Base-by-base conservation (phyloP, 2,888 invertebrate species). In the Drosophila multiciliata region DNA sequence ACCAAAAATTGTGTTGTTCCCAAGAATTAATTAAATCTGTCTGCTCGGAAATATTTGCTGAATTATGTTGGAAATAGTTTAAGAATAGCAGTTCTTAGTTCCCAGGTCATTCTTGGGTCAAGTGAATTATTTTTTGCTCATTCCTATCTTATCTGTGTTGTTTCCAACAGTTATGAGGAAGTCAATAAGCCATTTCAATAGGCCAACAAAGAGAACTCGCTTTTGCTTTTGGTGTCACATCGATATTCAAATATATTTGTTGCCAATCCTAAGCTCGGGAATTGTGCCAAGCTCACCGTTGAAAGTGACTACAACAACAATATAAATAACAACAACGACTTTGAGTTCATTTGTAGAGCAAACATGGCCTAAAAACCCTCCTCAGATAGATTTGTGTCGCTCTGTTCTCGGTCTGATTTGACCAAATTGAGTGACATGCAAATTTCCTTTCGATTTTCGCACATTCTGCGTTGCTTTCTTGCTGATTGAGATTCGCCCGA, bases 371-470 rank as follows among this genome's bases (percentile, higher is more conserved):
- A 55, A 61, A 78, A 78, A 58, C 70, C 54, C 78, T 73, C 35
- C 38, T 55, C 54, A 71, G 72, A 80, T 71, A 63, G 68, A 77
- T 77, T 72, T 76, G 52, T 74, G 83, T 65, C 76, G 66, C 71
- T 66, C 66, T 70, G 70, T 77, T 80, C 77, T 77, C 63, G 49
- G 50, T 67, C 26, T 38, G 75, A 75, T 77, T 75, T 68, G 61
- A 59, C 70, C 80, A 66, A 87, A 83, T 74, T 81, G 80, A 86
- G 89, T 87, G 86, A 89, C 87, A 87, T 87, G 86, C 89, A 87
- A 77, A 87, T 87, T 87, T 87, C 84, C 87, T 84, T 89, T 87
- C 80, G 80, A 79, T 85, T 86, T 84, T 88, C 79, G 73, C 86
- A 85, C 79, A 87, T 88, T 83, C 73, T 78, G 73, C 65, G 65